Percentiles rank a stretch among this genome's conserved stretches.
Conservation (phyloP, 2,113 vertebrate species). For the Mobula hypostoma region DNA sequence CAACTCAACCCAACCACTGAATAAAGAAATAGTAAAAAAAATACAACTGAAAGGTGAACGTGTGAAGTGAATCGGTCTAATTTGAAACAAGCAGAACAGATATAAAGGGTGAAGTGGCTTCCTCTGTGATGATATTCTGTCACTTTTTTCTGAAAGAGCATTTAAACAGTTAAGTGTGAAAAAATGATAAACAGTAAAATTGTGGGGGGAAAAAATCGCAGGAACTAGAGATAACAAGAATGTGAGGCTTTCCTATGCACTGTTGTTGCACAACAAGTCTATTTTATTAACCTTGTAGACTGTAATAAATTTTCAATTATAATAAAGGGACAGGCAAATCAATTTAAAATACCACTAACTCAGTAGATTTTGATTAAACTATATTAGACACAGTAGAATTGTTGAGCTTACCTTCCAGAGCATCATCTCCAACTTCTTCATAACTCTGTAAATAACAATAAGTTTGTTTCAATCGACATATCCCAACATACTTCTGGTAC, state of each 20-base stretch:
- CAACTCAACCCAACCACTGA: background rate
- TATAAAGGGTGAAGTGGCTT: background rate
- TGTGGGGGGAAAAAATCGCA: too few species aligned
- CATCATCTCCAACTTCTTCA: slow-evolving; percentile 73
- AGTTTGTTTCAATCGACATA: background rate
- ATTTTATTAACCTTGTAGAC: background rate
- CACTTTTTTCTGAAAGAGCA: background rate
- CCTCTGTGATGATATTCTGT: background rate
- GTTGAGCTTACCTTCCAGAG: slow-evolving; percentile 68
- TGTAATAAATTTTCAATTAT: background rate
- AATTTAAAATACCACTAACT: background rate
- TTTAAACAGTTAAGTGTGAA: background rate
- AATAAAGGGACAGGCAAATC: background rate
- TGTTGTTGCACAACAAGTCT: background rate
- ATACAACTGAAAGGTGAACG: background rate
- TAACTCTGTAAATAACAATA: slow-evolving; percentile 58
- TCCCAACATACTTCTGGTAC: background rate
- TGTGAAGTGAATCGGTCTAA: background rate
- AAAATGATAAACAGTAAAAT: too few species aligned
- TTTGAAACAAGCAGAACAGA: background rate
- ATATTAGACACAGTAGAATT: background rate
- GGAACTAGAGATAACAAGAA: background rate
- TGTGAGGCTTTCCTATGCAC: background rate
- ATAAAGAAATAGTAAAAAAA: background rate
- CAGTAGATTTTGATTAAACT: background rate